Conservation (phyloP, 2,797 vertebrate species). For the Clarias pachynema region DNA sequence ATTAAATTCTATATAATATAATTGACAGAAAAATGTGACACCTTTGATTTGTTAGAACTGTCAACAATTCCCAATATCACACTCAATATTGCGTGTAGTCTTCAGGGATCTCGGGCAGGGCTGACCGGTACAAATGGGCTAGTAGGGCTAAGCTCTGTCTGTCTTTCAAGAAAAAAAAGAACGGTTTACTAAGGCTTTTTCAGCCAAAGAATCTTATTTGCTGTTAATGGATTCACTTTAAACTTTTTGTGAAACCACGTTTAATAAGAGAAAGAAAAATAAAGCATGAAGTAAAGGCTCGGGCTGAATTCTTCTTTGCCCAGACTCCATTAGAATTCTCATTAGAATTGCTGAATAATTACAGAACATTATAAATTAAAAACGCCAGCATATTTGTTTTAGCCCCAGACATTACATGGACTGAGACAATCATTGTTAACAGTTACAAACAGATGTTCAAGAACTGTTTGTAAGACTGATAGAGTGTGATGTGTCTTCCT, state of each 20-base stretch:
- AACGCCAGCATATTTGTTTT: background rate
- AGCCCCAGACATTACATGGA: background rate
- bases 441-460: constrained; percentile 9
- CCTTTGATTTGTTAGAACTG: background rate
- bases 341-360: background rate
- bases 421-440: background rate
- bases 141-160: background rate
- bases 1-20: background rate
- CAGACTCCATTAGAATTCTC: no score
- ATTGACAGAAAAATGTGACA: background rate
- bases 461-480: constrained; percentile 14
- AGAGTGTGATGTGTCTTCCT: constrained; percentile 10
- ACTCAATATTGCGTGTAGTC: background rate
- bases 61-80: background rate
- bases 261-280: no score
- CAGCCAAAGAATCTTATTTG: constrained; percentile 5
- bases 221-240: background rate
- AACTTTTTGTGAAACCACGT: no score
- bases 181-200: background rate
- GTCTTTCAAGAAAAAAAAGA: background rate
- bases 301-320: background rate
- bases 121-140: background rate
- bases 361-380: background rate
- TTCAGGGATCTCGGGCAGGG: background rate
- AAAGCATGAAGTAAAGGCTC: background rate